Base-by-base conservation (phyloP, 1,140 invertebrate genomes). In the Hesperophylax magnus region DNA sequence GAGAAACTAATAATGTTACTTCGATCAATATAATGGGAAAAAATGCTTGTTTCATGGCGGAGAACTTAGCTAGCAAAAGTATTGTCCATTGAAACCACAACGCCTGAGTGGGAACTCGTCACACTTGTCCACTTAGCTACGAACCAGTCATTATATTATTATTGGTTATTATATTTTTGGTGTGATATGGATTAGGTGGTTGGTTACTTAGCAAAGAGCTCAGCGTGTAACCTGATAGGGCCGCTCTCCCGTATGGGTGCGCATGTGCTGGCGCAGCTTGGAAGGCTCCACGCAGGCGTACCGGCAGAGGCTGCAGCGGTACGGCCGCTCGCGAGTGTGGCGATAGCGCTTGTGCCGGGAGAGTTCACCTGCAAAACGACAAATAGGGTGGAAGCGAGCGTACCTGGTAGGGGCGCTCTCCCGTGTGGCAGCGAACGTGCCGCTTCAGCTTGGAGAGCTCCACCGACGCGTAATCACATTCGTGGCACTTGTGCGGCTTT, bases 381-480 rank as follows among this genome's bases (percentile, higher is more conserved):
- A 18, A 71, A 20, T 8, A 34, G 8, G 27, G 63, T 34, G 63
- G 63, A 31, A 9, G 17, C 4, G 22, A 39, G 84, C 79, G 80
- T 90, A 94, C 93, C 90, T 94, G 94, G 88, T 96, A 96, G 11
- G 95, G 94, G 67, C 94, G 89, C 88, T 95, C 96, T 74, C 95
- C 96, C 1, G 97, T 98, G 86, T 99, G 97, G 87, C 97, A 98
- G 31, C 97, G 92, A 86, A 98, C 97, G 86, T 99, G 98, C 58
- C 97, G 90, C 77, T 97, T 96, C 39, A 98, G 87, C 91, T 98
- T 98, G 63, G 96, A 97, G 69, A 98, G 88, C 88, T 98, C 97
- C 0, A 98, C 97, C 81, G 96, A 97, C 0, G 97, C 96, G 88
- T 98, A 99, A 87, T 98, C 96, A 89, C 97, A 99, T 86, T 98